Evolutionary conservation across 2,888 invertebrate genomes (phyloP), one percentile per base, ranked within the genome.

Genomic region (Xylota sylvarum): DNA sequence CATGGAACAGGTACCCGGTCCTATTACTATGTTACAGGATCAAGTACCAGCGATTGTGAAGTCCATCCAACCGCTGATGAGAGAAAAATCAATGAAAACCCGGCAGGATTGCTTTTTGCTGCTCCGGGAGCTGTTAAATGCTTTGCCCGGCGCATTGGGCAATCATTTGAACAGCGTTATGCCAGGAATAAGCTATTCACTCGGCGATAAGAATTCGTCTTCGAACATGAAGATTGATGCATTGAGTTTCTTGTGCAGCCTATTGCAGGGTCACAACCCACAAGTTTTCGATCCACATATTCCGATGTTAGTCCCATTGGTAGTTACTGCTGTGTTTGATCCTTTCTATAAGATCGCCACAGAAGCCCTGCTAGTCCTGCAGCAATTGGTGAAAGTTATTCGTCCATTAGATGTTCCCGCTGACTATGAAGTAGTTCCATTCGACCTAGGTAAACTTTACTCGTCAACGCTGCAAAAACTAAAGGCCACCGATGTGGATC

Each of bases 191-290:
- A 96, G 96, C 87, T 97, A 97, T 89, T 97, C 97, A 0, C 94
- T 98, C 89, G 95, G 96, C 0, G 98, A 99, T 90, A 98, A 98
- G 90, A 97, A 97, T 91, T 97, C 98, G 0, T 97, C 97, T 56
- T 98, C 98, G 65, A 99, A 98, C 89, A 99, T 99, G 97, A 98
- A 98, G 93, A 99, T 99, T 89, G 99, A 99, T 91, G 97, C 99
- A 0, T 93, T 99, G 55, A 96, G 97, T 55, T 99, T 99, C 93
- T 94, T 99, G 0, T 91, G 90, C 87, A 91, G 91, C 2, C 83
- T 93, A 70, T 88, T 93, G 0, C 92, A 91, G 80, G 91, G 92
- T 2, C 93, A 93, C 78, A 92, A 91, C 40, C 91, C 93, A 0
- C 90, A 91, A 58, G 95, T 95, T 1, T 97, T 98, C 93, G 96